phyloP scores from a whole-genome alignment of 2,113 vertebrate species.

The Nyctibius bracteatus region DNA sequence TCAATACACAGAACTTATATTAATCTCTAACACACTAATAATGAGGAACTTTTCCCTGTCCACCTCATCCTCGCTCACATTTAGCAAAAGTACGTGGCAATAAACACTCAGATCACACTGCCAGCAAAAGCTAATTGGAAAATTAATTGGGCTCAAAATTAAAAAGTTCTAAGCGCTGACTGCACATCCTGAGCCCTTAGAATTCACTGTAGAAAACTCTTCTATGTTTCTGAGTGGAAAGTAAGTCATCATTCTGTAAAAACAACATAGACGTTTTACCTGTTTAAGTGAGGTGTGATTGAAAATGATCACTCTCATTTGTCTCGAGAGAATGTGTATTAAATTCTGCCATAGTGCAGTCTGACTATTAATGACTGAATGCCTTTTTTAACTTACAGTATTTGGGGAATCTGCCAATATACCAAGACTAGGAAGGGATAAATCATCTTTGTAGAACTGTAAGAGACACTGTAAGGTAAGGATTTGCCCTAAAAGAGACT shows the following conservation, averaged over 20 bases:
- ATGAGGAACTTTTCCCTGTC: not conserved
- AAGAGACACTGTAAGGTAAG: not conserved
- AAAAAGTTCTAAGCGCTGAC: not conserved
- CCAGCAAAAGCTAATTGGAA: not conserved
- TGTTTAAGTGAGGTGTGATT: not conserved
- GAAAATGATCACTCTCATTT: not conserved
- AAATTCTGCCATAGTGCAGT: not conserved
- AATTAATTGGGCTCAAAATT: not conserved
- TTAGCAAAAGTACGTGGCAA: not conserved
- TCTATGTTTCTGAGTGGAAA: not conserved
- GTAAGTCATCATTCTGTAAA: not conserved
- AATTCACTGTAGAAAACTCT: not conserved
- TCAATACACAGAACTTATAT: not conserved
- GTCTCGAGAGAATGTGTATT: not conserved
- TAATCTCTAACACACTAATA: not conserved
- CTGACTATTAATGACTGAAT: not conserved
- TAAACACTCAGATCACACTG: not conserved
- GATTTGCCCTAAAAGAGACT: not conserved
- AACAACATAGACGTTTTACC: not conserved
- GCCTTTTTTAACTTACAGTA: not conserved
- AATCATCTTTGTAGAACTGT: not conserved
- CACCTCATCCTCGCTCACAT: not conserved
- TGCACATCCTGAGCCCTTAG: not conserved
- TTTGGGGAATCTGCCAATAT: not conserved
- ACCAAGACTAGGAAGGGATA: not conserved